Base-by-base conservation (phyloP, 2,888 invertebrate species). In the Peribatodes rhomboidaria region DNA sequence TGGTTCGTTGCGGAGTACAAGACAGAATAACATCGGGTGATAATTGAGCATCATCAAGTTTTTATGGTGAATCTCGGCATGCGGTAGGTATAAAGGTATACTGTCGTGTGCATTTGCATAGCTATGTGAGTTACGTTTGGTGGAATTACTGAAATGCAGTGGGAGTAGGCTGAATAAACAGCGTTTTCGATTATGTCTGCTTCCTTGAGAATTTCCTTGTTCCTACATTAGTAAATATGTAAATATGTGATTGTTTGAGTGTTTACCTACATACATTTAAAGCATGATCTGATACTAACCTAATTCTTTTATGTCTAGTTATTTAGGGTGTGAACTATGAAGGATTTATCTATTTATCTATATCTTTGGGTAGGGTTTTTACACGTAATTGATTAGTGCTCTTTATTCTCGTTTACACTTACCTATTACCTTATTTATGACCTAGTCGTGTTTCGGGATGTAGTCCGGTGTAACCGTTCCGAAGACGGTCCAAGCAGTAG, bases 11-110 rank as follows among this genome's bases (percentile, higher is more conserved):
- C 71, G 73, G 67, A 75, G 74, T 78, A 74, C 35, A 9, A 35
- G 20, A 18, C 18, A 74, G 58, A 79, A 78, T 78, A 79, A 82
- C 79, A 75, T 74, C 73, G 79, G 78, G 76, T 81, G 80, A 84
- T 85, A 84, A 85, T 86, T 85, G 83, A 78, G 78, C 80, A 73
- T 80, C 76, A 77, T 77, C 71, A 75, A 69, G 70, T 70, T 79
- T 78, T 82, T 81, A 75, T 22, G 44, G 16, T 72, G 61, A 61
- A 63, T 57, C 68, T 70, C 67, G 73, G 73, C 55, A 69, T 77
- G 81, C 80, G 78, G 77, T 82, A 80, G 80, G 76, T 77, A 72
- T 35, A 65, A 42, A 72, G 35, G 65, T 46, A 61, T 70, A 11
- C 37, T 10, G 54, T 72, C 68, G 73, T 75, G 72, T 71, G 70